Evolutionary conservation across 2,113 vertebrate genomes (phyloP).

Genomic region (Haliaeetus leucogaster): DNA sequence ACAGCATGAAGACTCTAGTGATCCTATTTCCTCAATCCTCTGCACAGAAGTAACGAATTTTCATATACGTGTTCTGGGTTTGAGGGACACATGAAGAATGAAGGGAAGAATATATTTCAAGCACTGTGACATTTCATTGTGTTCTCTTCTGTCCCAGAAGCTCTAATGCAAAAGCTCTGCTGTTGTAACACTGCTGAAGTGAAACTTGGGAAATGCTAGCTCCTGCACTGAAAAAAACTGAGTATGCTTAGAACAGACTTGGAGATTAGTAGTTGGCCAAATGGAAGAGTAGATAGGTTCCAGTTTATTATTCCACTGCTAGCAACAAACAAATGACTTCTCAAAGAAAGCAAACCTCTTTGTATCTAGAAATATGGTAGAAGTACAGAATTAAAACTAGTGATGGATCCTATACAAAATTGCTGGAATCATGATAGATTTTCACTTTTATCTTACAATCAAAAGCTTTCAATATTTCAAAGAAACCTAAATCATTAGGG

Average conservation of each 20-base stretch:
- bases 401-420: background rate
- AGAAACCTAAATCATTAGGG: background rate
- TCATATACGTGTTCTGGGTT: background rate
- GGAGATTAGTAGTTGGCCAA: background rate
- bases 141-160: background rate
- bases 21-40: background rate
- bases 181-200: background rate
- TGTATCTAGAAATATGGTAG: accelerated
- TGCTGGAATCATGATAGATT: background rate
- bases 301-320: background rate
- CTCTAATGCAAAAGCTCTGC: background rate
- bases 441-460: background rate
- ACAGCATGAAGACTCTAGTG: background rate
- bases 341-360: background rate
- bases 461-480: background rate
- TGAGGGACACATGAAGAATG: background rate
- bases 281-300: background rate
- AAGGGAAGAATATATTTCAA: background rate
- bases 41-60: background rate
- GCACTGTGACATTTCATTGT: background rate
- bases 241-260: background rate
- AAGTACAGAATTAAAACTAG: background rate
- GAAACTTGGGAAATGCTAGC: background rate
- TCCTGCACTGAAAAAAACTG: background rate
- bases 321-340: background rate